Evolutionary conservation across 2,888 invertebrate species (phyloP).

Genomic region (Mystacides longicornis): DNA sequence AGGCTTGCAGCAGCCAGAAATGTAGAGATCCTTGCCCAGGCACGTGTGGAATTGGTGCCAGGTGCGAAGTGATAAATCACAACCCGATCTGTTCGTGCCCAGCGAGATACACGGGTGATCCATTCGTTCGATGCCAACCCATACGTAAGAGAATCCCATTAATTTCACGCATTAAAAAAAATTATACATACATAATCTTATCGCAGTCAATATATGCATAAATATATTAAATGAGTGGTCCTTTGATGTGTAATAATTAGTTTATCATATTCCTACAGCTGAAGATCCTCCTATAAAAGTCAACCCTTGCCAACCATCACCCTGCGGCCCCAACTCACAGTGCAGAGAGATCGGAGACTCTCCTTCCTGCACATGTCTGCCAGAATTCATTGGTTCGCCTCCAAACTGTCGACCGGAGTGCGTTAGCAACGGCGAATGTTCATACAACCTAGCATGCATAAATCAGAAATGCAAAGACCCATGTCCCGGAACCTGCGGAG

Average conservation of each 20-base stretch:
- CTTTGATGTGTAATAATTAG: conserved; percentile 47
- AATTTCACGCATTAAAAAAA: conserved; percentile 5
- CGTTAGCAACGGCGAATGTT: conserved; percentile 73
- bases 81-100: conserved; percentile 82
- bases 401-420: conserved; percentile 81
- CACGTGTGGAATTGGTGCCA: conserved; percentile 69
- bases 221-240: too few relatives aligned
- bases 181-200: too few relatives aligned
- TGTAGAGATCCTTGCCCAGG: conserved; percentile 81
- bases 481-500: conserved; percentile 74
- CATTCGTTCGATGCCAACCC: conserved; percentile 61
- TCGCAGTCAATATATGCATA: neutral
- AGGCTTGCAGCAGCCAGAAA: conserved; percentile 72
- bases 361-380: conserved; percentile 72
- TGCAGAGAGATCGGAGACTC: conserved; percentile 63
- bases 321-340: conserved; percentile 75
- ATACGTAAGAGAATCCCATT: conserved; percentile 48
- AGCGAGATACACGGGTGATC: conserved; percentile 68
- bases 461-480: conserved; percentile 78
- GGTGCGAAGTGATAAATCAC: conserved; percentile 76
- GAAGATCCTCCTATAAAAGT: conserved; percentile 38
- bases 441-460: conserved; percentile 69
- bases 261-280: conserved; percentile 43
- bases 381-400: conserved; percentile 65
- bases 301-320: conserved; percentile 67